Percentiles rank a stretch among this genome's conserved stretches.
phyloP scores from a whole-genome alignment of 2,888 invertebrate species.

The Dascillus cervinus region DNA sequence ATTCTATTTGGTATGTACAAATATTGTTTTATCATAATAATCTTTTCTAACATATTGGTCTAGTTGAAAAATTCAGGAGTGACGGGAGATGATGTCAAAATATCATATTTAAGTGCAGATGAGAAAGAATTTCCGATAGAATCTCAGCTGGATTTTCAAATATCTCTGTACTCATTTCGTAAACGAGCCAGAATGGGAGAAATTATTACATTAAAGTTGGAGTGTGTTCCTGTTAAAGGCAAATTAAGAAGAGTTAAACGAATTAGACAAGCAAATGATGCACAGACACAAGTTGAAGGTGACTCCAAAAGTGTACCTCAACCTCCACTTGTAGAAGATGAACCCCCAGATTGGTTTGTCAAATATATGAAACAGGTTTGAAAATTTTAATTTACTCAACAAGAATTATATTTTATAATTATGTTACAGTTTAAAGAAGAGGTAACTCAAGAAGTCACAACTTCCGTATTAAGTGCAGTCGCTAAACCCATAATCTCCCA shows the following conservation, averaged over 20 bases:
- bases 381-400: no score
- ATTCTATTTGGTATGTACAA: slow-evolving; percentile 39
- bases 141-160: slow-evolving; percentile 40
- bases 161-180: slow-evolving; percentile 38
- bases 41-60: slow-evolving; percentile 7
- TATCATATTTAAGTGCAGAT: slow-evolving; percentile 40
- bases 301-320: not conserved
- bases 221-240: slow-evolving; percentile 24
- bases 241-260: slow-evolving; percentile 4
- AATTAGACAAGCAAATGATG: not conserved
- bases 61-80: slow-evolving; percentile 42
- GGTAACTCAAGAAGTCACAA: slow-evolving; percentile 31
- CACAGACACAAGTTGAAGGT: not conserved
- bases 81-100: slow-evolving; percentile 36
- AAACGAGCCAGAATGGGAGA: slow-evolving; percentile 36
- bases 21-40: not conserved
- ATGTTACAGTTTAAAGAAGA: slow-evolving; percentile 34
- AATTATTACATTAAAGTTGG: slow-evolving; percentile 35
- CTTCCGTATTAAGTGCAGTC: slow-evolving; percentile 20
- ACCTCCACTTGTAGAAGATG: not conserved
- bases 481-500: no score
- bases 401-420: slow-evolving; percentile 8
- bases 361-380: slow-evolving; percentile 37
- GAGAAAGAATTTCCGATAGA: slow-evolving; percentile 40
- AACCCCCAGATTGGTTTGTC: slow-evolving; percentile 36